phyloP scores from a whole-genome alignment of 2,113 vertebrate species.

The Micronisus gabar region DNA sequence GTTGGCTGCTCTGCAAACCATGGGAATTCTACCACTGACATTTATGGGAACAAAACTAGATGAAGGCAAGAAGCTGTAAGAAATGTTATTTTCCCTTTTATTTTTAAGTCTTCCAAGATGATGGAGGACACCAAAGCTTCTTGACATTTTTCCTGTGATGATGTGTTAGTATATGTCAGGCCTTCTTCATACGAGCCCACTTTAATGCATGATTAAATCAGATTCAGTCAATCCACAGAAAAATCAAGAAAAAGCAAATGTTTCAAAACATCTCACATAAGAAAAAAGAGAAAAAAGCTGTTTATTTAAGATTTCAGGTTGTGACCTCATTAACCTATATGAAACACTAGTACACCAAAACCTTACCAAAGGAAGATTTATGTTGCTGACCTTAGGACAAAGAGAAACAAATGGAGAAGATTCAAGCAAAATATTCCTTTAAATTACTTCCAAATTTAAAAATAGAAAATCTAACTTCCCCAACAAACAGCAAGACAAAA shows the following conservation, averaged over 20 bases:
- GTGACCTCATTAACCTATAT: background rate
- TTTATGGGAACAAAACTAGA: background rate
- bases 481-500: background rate
- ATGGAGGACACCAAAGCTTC: background rate
- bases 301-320: background rate
- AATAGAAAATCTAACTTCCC: background rate
- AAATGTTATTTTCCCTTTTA: background rate
- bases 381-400: background rate
- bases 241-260: background rate
- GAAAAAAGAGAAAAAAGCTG: background rate
- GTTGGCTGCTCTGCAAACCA: background rate
- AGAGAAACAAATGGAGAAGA: background rate
- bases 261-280: background rate
- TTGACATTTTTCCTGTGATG: background rate
- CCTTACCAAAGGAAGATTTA: background rate
- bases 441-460: background rate
- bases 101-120: background rate
- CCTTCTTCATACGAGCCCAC: background rate
- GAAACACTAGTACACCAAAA: background rate
- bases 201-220: background rate
- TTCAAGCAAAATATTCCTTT: background rate
- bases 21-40: background rate
- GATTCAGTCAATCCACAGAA: background rate
- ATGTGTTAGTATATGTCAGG: background rate
- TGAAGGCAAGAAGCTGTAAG: background rate